Base-by-base conservation (phyloP, 2,113 vertebrate genomes). In the Diglossa brunneiventris region DNA sequence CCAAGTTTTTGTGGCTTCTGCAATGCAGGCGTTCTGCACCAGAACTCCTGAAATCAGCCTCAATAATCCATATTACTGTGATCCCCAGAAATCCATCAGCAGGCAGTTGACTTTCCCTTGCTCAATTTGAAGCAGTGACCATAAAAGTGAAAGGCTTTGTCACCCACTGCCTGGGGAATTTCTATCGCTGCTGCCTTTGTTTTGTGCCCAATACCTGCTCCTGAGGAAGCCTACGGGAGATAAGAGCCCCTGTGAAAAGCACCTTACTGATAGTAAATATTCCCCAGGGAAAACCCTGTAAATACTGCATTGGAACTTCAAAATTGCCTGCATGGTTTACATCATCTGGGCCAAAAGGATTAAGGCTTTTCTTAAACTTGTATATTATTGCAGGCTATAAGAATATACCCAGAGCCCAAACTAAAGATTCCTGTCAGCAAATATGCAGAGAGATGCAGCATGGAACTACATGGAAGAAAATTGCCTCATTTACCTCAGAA, bases 401-500 rank as follows among this genome's bases (percentile, higher is more conserved):
- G 86, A 73, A 64, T 3, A 59, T 9, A 90, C 26, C 44, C 72
- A 16, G 85, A 76, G 76, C 80, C 63, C 95, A 55, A 26, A 23
- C 47, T 68, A 63, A 95, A 78, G 73, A 64, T 49, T 39, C 76
- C 86, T 62, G 83, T 83, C 87, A 90, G 80, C 95, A 95, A 90
- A 89, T 90, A 72, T 53, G 80, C 69, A 64, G 68, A 70, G 83
- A 83, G 59, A 85, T 92, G 92, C 93, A 83, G 90, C 85, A 70
- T 66, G 79, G 86, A 90, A 88, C 58, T 85, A 92, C 94, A 94
- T 42, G 75, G 92, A 68, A 89, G 94, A 79, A 96, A 97, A 93
- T 63, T 87, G 83, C 90, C 90, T 95, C 94, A 66, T 96, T 96
- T 96, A 95, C 94, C 95, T 96, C 88, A 87, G 80, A 94, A 93